Evolutionary conservation across 2,113 vertebrate species (phyloP).

Genomic region (Marmota monax): DNA sequence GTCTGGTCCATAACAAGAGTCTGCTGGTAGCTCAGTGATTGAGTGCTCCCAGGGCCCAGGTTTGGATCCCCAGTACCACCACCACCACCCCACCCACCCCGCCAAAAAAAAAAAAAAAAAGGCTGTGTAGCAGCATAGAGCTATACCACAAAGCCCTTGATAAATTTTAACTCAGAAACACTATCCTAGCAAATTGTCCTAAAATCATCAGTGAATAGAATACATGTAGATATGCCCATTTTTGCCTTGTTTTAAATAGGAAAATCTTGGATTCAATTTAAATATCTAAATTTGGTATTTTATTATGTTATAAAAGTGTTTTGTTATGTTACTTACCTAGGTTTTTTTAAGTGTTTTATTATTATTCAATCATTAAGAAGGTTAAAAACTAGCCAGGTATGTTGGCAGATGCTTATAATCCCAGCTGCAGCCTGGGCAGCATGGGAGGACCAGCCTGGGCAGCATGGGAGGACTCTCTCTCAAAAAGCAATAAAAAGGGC

Average conservation of each 20-base stretch:
- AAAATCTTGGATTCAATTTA: slow-evolving; percentile 36
- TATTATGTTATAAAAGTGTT: neutral
- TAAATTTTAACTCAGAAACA: slow-evolving; percentile 13
- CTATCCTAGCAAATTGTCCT: slow-evolving; percentile 17
- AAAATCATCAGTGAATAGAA: slow-evolving; percentile 31
- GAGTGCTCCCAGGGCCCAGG: neutral
- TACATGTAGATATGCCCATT: slow-evolving; percentile 7
- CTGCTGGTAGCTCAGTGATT: neutral
- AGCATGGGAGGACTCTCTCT: neutral
- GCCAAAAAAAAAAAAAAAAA: neutral
- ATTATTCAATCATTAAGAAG: slow-evolving; percentile 34
- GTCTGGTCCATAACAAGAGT: neutral
- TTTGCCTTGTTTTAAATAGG: slow-evolving; percentile 31
- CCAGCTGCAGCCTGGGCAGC: neutral
- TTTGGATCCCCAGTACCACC: no score
- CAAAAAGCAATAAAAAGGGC: neutral
- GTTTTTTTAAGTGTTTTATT: neutral
- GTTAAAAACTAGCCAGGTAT: neutral
- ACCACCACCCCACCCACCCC: no score
- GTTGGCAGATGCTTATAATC: neutral
- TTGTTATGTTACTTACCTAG: no score
- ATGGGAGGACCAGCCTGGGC: neutral
- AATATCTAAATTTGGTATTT: slow-evolving; percentile 22
- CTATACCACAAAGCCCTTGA: slow-evolving; percentile 27
- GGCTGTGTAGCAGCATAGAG: neutral